These are phyloP conservation scores for Xylocopa sonorina DNA, from an alignment of 1,140 invertebrate species.

Conservation along the genomic window DNA sequence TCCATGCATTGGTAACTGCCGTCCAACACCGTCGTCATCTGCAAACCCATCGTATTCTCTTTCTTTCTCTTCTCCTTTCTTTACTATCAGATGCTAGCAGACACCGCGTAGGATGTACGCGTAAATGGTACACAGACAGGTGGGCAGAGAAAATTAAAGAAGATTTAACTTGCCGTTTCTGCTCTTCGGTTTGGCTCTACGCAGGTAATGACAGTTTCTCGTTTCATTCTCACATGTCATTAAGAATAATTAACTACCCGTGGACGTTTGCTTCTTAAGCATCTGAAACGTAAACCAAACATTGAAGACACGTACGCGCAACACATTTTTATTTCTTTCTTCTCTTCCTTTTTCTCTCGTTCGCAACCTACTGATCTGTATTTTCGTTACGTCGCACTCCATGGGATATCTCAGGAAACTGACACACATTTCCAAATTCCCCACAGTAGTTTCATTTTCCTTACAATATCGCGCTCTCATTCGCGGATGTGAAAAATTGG, in stretches of 20 bases:
- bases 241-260: conserved; percentile 75
- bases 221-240: conserved; percentile 82
- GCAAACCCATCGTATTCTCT: neutral
- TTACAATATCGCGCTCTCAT: no score
- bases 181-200: conserved; percentile 79
- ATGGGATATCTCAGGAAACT: no score
- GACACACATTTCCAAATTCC: neutral
- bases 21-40: conserved; percentile 82
- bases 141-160: neutral
- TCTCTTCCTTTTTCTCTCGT: no score
- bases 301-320: conserved; percentile 42
- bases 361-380: no score
- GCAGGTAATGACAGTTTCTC: conserved; percentile 80
- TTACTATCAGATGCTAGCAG: no score
- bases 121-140: no score
- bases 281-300: conserved; percentile 70
- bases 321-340: neutral
- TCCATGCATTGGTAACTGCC: conserved; percentile 83
- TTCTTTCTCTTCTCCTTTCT: neutral
- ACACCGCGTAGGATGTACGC: no score
- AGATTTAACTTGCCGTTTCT: conserved; percentile 77
- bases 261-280: conserved; percentile 64
- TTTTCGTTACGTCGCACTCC: no score
- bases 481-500: no score
- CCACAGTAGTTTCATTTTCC: no score